phyloP scores from a whole-genome alignment of 2,888 invertebrate species.

The Caenorhabditis angaria region DNA sequence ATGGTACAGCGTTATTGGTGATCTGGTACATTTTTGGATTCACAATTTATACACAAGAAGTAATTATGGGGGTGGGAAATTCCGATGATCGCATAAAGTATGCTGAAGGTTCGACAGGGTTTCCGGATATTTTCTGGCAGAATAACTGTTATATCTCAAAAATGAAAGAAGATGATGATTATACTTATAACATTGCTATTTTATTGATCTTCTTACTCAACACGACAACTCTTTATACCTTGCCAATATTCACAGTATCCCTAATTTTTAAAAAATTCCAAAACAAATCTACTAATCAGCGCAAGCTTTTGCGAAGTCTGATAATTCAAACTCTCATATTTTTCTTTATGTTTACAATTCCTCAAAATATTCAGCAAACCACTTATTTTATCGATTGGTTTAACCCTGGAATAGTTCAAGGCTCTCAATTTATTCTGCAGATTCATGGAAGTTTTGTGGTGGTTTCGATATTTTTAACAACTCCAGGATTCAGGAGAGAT shows the following conservation, averaged over 20 bases:
- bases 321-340: not conserved
- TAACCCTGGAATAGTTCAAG: not conserved
- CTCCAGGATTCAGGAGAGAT: not conserved
- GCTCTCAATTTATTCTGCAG: not conserved
- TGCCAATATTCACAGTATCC: not conserved
- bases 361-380: not conserved
- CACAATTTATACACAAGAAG: not conserved
- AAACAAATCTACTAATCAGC: not conserved
- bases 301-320: not conserved
- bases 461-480: not conserved
- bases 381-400: not conserved
- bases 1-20: not conserved
- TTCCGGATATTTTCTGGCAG: not conserved
- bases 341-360: not conserved
- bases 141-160: not conserved
- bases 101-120: not conserved
- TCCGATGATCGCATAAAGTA: not conserved
- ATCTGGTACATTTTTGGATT: not conserved
- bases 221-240: not conserved
- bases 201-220: not conserved
- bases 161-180: not conserved
- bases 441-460: conserved; percentile 2
- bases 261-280: not conserved
- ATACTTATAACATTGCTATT: not conserved
- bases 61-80: no score